Base-by-base conservation (phyloP, 1,140 invertebrate genomes). In the Macrobrachium nipponense region DNA sequence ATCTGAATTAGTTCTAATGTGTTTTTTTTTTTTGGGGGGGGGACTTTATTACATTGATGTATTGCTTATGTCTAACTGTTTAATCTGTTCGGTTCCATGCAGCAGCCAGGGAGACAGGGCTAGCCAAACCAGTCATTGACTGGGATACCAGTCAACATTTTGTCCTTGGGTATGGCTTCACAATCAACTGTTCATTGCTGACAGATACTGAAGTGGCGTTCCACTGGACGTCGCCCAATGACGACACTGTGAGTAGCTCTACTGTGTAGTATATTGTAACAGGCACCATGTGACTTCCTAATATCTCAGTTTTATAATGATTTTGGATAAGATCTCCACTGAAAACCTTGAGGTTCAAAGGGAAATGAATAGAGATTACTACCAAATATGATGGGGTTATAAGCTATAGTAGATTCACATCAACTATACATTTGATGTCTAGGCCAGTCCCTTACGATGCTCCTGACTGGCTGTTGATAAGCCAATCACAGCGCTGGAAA, bases 101-200 rank as follows among this genome's bases (percentile, higher is more conserved):
- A n/a, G 36, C 68, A 27, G 20, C 68, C 36, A 43, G 68, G 36
- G 23, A 23, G 23, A 43, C 23, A 1, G 3, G 5, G 23, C 5
- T 80, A 20, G 3, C 61, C 2, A 80, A 80, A 17, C 78, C 78
- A 36, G 78, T 61, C 17, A 51, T 80, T 80, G 61, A 80, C 0
- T 62, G 62, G 18, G 43, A 36, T 8, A 5, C 36, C 6, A 80
- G 62, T 66, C 78, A 80, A 20, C 78, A 66, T 36, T 80, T 66
- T 66, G 78, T 80, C 44, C 0, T 43, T 36, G 78, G 78, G 7
- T n/a, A 20, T 18, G 61, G 62, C 18, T 64, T 80, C 43, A 68
- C 8, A 20, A 60, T 80, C 17, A 66, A n/a, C 43, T 80, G 78
- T 44, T 66, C 78, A 0, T 44, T 80, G 17, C 62, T 80, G 44